Percentiles rank a stretch among this genome's conserved stretches.
Conservation (phyloP, 1,140 invertebrate species). For the Papilio glaucus region DNA sequence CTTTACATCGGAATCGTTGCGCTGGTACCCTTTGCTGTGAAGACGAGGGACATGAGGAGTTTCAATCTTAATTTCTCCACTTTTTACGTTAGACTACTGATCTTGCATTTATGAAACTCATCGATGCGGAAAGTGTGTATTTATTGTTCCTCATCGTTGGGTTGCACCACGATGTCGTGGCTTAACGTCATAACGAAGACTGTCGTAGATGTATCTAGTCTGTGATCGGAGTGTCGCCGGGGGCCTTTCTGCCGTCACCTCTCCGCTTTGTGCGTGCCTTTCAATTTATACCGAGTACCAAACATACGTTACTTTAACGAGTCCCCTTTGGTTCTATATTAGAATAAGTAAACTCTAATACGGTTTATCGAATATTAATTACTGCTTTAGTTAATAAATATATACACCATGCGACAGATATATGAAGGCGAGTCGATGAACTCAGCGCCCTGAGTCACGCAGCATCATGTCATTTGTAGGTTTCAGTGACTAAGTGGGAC, state of each 20-base stretch:
- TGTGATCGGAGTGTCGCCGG: constrained; percentile 82
- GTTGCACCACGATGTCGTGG: constrained; percentile 61
- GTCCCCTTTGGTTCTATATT: constrained; percentile 44
- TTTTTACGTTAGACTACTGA: constrained; percentile 18
- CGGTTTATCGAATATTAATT: constrained; percentile 11
- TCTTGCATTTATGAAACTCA: constrained; percentile 35
- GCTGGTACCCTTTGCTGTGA: constrained; percentile 41
- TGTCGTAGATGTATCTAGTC: constrained; percentile 81
- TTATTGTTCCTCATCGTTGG: constrained; percentile 56
- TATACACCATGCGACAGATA: constrained; percentile 4
- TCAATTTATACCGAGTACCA: constrained; percentile 75
- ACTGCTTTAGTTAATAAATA: constrained; percentile 15
- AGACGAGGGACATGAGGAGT: constrained; percentile 37
- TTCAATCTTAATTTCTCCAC: constrained; percentile 39
- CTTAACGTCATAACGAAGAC: constrained; percentile 76
- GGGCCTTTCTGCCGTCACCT: constrained; percentile 78
- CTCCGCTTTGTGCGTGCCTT: constrained; percentile 82
- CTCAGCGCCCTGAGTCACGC: constrained; percentile 32
- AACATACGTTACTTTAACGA: constrained; percentile 58
- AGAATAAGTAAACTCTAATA: constrained; percentile 29
- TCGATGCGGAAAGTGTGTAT: constrained; percentile 45
- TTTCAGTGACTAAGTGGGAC: constrained; percentile 55
- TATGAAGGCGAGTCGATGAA: constrained; percentile 15
- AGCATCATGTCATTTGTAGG: constrained; percentile 21
- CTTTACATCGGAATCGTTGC: constrained; percentile 23